These are phyloP conservation scores for Diacarnus erythraeanus DNA, from an alignment of 37 sponge, comb jelly and placozoan genomes.

Conservation along the genomic window DNA sequence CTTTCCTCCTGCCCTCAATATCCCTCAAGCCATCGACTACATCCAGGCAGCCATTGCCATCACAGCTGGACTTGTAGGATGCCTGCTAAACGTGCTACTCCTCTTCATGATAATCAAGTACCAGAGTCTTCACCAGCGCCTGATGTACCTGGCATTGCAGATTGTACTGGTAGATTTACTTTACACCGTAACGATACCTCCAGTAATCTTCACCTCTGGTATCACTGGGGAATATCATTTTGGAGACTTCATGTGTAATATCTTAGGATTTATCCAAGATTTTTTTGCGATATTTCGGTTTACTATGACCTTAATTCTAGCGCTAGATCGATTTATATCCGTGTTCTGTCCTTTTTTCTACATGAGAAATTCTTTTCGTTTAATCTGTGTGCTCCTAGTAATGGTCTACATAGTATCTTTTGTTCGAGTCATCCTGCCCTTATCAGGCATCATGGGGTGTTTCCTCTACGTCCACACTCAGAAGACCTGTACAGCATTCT, in stretches of 20 bases:
- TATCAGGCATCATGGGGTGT: not conserved
- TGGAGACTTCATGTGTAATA: not conserved
- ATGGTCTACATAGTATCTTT: not conserved
- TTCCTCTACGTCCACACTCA: not conserved
- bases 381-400: not conserved
- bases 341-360: constrained; percentile 10
- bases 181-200: not conserved
- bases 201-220: not conserved
- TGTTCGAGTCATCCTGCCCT: not conserved
- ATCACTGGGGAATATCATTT: not conserved
- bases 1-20: not conserved
- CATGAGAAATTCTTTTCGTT: not conserved
- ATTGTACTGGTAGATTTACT: not conserved
- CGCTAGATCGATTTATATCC: constrained; percentile 14
- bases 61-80: not conserved
- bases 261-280: constrained; percentile 3
- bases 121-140: not conserved
- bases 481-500: not conserved
- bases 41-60: not conserved
- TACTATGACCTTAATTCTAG: not conserved
- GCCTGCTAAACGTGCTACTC: not conserved
- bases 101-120: not conserved
- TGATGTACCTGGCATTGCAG: constrained; percentile 6
- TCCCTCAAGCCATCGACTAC: constrained; percentile 3
- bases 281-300: not conserved